Evolutionary conservation across 2,797 vertebrate species (phyloP).

Genomic region (Bryconaethiops microstoma): DNA sequence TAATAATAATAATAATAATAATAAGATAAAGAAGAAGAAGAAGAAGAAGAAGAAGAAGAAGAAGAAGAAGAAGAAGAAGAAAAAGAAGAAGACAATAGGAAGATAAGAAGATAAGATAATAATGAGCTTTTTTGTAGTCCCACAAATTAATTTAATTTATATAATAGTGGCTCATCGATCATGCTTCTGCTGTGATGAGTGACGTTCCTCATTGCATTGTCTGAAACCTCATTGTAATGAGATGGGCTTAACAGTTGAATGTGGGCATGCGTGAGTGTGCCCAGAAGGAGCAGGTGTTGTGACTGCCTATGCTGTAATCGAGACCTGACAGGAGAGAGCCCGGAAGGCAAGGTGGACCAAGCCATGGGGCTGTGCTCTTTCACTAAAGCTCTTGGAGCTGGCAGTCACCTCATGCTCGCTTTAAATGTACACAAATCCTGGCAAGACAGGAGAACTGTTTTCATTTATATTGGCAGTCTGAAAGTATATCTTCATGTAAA

Average conservation of each 20-base stretch:
- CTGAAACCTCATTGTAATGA: conserved; percentile 41
- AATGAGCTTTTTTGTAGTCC: no score
- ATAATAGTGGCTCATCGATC: conserved; percentile 29
- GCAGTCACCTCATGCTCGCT: no score
- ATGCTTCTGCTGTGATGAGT: conserved; percentile 32
- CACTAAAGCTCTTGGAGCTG: not conserved
- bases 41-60: no score
- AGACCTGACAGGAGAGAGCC: conserved; percentile 1
- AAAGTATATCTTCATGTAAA: not conserved
- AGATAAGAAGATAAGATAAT: not conserved
- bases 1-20: not conserved
- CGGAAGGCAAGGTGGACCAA: not conserved
- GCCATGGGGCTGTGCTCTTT: not conserved
- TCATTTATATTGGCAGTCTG: not conserved
- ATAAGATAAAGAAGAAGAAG: no score
- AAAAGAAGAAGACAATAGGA: not conserved
- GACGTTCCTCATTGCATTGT: conserved; percentile 27
- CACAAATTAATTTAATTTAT: no score
- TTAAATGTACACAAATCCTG: not conserved
- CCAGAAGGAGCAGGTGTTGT: conserved; percentile 40
- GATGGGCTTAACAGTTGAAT: conserved; percentile 33
- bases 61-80: no score
- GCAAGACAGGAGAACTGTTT: not conserved
- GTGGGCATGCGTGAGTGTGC: conserved; percentile 16
- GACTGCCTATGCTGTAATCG: conserved; percentile 31